These are phyloP conservation scores for Aphis gossypii DNA, from an alignment of 1,140 invertebrate genomes.

Conservation along the genomic window DNA sequence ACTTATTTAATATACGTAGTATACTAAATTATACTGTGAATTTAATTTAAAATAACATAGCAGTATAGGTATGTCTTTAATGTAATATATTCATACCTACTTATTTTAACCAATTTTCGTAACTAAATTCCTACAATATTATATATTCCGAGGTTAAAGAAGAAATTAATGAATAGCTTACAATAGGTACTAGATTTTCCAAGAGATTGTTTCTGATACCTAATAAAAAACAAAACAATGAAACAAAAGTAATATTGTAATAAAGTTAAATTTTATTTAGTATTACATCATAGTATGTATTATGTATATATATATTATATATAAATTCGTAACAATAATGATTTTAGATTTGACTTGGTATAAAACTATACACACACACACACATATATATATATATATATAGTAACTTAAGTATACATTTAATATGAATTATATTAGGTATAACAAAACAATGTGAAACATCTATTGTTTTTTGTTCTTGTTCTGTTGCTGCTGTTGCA, in stretches of 20 bases:
- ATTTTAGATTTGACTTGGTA: slow-evolving; percentile 32
- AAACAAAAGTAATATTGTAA: slow-evolving; percentile 10
- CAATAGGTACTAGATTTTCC: background rate
- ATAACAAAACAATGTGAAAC: background rate
- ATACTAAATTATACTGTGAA: background rate
- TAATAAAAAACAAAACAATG: slow-evolving; percentile 25
- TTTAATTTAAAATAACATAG: background rate
- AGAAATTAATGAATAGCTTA: background rate
- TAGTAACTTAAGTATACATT: slow-evolving; percentile 16
- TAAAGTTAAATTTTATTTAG: slow-evolving; percentile 30
- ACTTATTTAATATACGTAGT: too few species aligned
- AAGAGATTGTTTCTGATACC: background rate
- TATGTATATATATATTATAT: background rate
- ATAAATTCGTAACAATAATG: slow-evolving; percentile 14
- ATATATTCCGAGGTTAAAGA: background rate
- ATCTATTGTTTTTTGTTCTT: slow-evolving; percentile 56
- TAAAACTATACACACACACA: background rate
- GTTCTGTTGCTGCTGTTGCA: slow-evolving; percentile 50
- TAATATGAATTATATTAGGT: background rate
- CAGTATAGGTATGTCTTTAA: background rate
- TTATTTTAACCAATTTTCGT: background rate
- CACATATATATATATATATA: background rate
- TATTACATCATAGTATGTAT: slow-evolving; percentile 7
- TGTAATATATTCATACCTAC: background rate
- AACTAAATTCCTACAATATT: background rate